Evolutionary conservation across 1,140 invertebrate genomes (phyloP), one percentile per base, ranked within the genome.

Genomic region (Ceratoteleas bidentatus): DNA sequence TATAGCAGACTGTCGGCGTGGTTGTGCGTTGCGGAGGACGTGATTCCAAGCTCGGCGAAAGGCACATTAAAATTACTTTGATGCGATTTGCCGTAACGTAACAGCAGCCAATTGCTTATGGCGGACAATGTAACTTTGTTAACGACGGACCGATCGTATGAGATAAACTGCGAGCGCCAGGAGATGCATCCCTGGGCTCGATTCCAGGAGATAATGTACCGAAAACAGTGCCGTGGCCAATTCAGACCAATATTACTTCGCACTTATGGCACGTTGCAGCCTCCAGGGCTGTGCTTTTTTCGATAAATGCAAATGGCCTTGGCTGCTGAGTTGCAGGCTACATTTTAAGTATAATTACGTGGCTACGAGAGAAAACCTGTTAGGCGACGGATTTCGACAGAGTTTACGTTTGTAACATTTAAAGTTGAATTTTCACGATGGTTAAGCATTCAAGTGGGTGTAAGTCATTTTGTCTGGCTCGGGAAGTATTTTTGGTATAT

Each of bases 1-100:
- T 69, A 69, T 70, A 14, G 60, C 75, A 65, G 47, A 53, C 6
- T 24, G 66, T 60, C 60, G 34, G 36, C 13, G 74, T 61, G 24
- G 56, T 52, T 64, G 11, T 62, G 50, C 13, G 52, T 62, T 45
- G 24, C 24, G 36, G 64, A 49, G 62, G 64, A 70, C 64, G 65
- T 64, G 65, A 77, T 77, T 77, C 16, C 58, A 47, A 77, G 58
- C 45, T 77, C 43, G 34, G 70, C 58, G 65, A 77, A 77, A 77
- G 74, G 57, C 52, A 62, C 74, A 60, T 77, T 77, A 77, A 77
- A 77, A 70, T 70, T 52, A 50, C 56, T 64, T 70, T 58, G 74
- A 70, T 70, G 50, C 11, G 58, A 52, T 70, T 62, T 62, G 43
- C 50, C 45, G 13, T 56, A 64, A 56, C 52, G 74, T 62, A 77